These are phyloP conservation scores for Hemiscyllium ocellatum DNA, from an alignment of 2,113 vertebrate genomes.

Conservation along the genomic window DNA sequence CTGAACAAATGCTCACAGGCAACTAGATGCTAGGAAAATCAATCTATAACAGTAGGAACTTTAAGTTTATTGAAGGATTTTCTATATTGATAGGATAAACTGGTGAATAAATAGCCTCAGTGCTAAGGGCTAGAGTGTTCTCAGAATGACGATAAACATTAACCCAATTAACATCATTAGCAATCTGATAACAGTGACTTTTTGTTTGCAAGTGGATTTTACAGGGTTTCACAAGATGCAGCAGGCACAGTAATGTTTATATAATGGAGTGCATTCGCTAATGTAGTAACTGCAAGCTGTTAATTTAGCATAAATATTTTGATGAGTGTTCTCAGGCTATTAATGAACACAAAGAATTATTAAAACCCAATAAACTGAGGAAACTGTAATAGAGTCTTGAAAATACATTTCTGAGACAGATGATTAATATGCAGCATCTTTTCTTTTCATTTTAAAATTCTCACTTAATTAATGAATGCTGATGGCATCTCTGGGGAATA, in stretches of 20 bases:
- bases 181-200: background rate
- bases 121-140: background rate
- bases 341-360: background rate
- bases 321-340: background rate
- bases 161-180: background rate
- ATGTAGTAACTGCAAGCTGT: background rate
- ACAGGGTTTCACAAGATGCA: background rate
- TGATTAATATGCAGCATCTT: background rate
- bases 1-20: background rate
- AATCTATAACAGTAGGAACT: background rate
- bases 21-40: background rate
- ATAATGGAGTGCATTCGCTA: background rate
- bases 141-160: background rate
- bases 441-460: background rate
- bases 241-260: background rate
- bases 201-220: background rate
- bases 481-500: background rate
- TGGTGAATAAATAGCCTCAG: slow-evolving; percentile 1
- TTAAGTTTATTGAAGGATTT: background rate
- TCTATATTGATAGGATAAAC: background rate
- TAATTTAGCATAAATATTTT: slow-evolving; percentile 19
- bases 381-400: background rate
- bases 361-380: background rate
- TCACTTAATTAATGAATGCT: background rate
- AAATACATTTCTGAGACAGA: background rate